These are phyloP conservation scores for Ochlodes sylvanus DNA, from an alignment of 2,888 invertebrate species.

Conservation along the genomic window DNA sequence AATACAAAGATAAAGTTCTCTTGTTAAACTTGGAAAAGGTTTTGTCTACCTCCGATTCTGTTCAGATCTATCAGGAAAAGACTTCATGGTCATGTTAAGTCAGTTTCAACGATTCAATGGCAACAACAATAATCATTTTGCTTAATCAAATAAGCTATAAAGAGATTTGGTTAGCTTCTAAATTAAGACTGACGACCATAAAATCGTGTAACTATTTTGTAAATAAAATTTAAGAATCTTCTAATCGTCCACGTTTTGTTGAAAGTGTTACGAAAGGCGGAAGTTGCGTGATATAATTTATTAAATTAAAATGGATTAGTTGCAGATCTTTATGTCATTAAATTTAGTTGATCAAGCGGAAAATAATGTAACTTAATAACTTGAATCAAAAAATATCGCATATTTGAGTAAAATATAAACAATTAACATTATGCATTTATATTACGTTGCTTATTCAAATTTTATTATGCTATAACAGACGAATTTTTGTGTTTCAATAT, in stretches of 20 bases:
- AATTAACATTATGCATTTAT: no score
- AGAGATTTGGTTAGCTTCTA: background rate
- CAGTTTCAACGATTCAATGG: no score
- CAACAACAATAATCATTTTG: no score
- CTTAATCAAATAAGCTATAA: background rate
- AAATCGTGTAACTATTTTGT: background rate
- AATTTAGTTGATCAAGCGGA: background rate
- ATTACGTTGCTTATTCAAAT: no score
- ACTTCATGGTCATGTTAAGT: no score
- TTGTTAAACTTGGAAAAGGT: background rate
- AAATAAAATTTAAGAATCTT: background rate
- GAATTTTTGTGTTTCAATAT: background rate
- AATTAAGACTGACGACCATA: background rate
- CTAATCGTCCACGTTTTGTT: background rate
- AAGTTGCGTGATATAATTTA: slow-evolving; percentile 2
- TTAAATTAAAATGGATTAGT: background rate
- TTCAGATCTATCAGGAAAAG: no score
- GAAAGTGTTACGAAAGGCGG: background rate
- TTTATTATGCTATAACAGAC: no score
- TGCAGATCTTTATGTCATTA: background rate
- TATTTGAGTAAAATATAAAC: no score
- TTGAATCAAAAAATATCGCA: background rate
- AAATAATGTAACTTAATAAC: background rate
- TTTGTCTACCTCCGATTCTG: no score
- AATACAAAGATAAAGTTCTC: background rate